phyloP scores from a whole-genome alignment of 53 echinoderm and acorn worm genomes.

The Arbacia lixula region DNA sequence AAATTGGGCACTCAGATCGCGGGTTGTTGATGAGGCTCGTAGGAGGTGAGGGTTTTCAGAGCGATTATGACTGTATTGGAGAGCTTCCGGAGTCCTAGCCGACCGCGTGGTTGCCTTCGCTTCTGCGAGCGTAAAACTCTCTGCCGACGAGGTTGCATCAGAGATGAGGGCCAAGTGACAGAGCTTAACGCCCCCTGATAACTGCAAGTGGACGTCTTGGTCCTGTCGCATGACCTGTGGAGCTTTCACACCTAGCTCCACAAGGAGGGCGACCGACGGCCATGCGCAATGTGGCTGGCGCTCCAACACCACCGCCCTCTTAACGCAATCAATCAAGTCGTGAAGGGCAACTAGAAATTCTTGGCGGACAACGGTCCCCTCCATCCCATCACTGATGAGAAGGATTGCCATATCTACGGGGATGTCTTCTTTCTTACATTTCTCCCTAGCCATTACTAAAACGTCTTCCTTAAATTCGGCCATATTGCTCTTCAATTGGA shows the following conservation, averaged over 20 bases:
- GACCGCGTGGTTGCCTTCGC: background rate
- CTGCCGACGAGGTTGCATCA: background rate
- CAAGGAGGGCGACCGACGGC: too few species aligned
- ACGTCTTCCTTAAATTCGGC: background rate
- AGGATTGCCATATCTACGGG: background rate
- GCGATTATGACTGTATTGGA: too few species aligned
- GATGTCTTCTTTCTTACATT: slow-evolving; percentile 31
- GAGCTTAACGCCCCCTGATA: background rate
- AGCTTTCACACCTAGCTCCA: too few species aligned
- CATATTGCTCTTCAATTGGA: too few species aligned
- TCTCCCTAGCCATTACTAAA: background rate
- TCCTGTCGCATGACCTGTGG: too few species aligned
- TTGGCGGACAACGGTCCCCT: background rate
- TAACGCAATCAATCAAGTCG: background rate
- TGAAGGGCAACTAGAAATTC: background rate
- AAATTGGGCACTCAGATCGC: background rate
- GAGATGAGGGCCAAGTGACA: background rate
- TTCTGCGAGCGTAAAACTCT: background rate
- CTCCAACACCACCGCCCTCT: background rate
- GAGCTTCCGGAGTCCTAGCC: background rate
- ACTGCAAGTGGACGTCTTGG: too few species aligned
- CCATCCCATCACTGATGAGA: background rate
- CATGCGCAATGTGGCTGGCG: background rate
- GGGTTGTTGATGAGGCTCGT: background rate
- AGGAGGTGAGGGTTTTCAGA: background rate